Base-by-base conservation (phyloP, 1,140 invertebrate species). In the Andricus grossulariae region DNA sequence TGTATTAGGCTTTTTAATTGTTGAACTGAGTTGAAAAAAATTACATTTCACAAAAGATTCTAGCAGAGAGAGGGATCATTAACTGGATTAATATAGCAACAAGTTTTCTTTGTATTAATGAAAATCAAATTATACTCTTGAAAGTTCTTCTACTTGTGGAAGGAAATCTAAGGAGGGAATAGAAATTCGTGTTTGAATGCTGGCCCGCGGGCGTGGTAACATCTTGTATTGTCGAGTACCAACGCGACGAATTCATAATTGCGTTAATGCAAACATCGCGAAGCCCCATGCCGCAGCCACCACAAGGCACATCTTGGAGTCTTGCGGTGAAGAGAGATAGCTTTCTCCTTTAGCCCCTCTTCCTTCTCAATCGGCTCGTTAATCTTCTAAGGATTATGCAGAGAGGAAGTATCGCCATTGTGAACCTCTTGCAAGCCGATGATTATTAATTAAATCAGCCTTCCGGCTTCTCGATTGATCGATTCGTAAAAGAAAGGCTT, bases 191-290 rank as follows among this genome's bases (percentile, higher is more conserved):
- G 76, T 70, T 71, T 50, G 81, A 83, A 74, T 81, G 80, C 79
- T 77, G 79, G 74, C 73, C 78, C 15, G 72, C 60, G 71, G 75
- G 74, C 79, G 72, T 83, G 84, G 88, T 86, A 82, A 88, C 89
- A 90, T 90, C 89, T 91, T 91, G 89, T 91, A 91, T 91, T 91
- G 90, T 91, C 90, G 90, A 87, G 89, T 89, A 84, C 85, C 83
- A 87, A 80, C 86, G 89, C 90, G 89, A 91, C 89, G 90, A 91
- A 92, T 92, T 91, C 89, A 91, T 92, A 91, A 90, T 90, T 90
- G 88, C 89, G 88, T 91, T 91, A 90, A 91, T 92, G 87, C 86
- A 86, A 86, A 85, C 85, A 85, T 85, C 82, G 77, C 84, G 85
- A 85, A 85, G 79, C 83, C 78, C 78, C 83, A 87, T 82, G 84